These are phyloP conservation scores for Eueides isabella DNA, from an alignment of 1,140 invertebrate genomes.

Conservation along the genomic window DNA sequence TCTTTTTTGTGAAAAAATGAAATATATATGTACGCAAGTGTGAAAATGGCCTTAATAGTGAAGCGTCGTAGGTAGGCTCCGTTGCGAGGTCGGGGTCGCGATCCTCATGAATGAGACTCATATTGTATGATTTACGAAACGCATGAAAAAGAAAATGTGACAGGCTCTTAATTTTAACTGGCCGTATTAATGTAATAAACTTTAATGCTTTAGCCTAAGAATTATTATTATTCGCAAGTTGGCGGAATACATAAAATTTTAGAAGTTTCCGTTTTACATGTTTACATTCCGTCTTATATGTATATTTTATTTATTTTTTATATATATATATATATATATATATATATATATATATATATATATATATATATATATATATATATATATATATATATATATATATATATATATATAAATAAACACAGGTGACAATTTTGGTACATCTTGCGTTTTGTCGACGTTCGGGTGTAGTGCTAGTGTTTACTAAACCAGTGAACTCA, in stretches of 20 bases:
- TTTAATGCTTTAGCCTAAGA: neutral
- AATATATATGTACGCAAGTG: neutral
- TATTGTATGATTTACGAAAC: slow-evolving; percentile 31
- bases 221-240: neutral
- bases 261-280: neutral
- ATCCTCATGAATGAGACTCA: slow-evolving; percentile 42
- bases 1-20: no score
- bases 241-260: neutral
- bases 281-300: no score
- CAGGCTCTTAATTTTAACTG: neutral
- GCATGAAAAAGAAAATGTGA: slow-evolving; percentile 22
- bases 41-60: slow-evolving; percentile 16
- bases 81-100: slow-evolving; percentile 37
- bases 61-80: slow-evolving; percentile 28
- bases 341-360: no score
- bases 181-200: neutral
- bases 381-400: no score
- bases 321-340: neutral
- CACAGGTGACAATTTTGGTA: no score
- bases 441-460: no score
- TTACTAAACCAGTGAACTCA: no score
- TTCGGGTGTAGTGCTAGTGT: no score
- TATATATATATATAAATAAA: no score
- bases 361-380: no score
- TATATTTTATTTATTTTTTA: neutral